phyloP scores from a whole-genome alignment of 2,113 vertebrate genomes.

The Nannobrachium achirus region DNA sequence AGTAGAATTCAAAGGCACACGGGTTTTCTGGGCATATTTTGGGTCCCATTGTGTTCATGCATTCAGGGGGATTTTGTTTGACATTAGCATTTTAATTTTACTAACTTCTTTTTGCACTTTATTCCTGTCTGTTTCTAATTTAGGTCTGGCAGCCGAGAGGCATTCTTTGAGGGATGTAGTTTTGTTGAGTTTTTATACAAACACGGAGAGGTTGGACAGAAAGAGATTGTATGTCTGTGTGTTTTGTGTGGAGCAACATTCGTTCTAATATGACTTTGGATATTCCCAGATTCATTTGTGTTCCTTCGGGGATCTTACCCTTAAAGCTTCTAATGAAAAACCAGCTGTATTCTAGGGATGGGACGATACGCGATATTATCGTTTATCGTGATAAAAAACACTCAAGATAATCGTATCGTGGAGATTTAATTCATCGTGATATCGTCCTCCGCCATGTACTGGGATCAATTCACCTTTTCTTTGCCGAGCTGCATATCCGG shows the following conservation, averaged over 20 bases:
- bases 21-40: neutral
- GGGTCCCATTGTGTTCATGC: neutral
- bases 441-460: no score
- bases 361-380: no score
- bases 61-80: neutral
- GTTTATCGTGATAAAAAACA: no score
- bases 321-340: no score
- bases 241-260: neutral
- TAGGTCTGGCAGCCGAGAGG: neutral
- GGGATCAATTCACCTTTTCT: no score
- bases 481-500: no score
- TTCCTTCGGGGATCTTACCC: no score
- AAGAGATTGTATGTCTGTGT: neutral
- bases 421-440: no score
- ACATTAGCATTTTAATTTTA: constrained; percentile 10
- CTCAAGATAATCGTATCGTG: no score
- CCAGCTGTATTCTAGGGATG: no score
- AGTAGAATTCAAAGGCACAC: constrained; percentile 2
- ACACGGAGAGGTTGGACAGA: neutral
- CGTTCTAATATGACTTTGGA: neutral
- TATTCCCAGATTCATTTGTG: neutral
- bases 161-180: neutral
- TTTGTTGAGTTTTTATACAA: neutral
- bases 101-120: neutral
- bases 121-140: constrained; percentile 10